These are phyloP conservation scores for Hippasteria phrygiana DNA, from an alignment of 53 echinoderm and acorn worm genomes.

Conservation along the genomic window DNA sequence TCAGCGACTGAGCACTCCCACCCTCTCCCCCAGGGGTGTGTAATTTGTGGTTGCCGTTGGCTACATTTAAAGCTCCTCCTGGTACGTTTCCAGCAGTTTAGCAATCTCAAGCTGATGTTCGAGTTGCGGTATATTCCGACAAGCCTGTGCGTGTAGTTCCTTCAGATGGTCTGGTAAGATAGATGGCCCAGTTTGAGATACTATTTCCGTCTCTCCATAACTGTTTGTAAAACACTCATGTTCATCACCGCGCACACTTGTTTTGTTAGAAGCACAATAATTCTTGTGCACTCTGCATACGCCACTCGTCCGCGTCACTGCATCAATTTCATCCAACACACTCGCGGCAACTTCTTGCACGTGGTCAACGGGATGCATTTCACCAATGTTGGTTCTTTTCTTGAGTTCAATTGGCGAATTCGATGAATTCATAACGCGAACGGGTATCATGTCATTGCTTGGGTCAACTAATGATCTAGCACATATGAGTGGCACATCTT, in stretches of 20 bases:
- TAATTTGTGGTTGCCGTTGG: too few species aligned
- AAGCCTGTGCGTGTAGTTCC: not conserved
- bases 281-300: conserved; percentile 3
- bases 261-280: not conserved
- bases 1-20: too few species aligned
- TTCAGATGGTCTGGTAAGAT: not conserved
- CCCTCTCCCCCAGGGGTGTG: too few species aligned
- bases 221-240: not conserved
- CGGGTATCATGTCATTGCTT: not conserved
- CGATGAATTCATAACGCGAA: not conserved
- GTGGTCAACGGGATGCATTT: too few species aligned
- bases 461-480: conserved; percentile 8
- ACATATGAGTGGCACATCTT: not conserved
- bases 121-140: not conserved
- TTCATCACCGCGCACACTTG: not conserved
- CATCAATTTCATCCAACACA: conserved; percentile 17
- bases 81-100: too few species aligned
- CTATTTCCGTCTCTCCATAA: not conserved
- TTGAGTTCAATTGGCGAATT: too few species aligned
- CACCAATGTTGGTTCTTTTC: too few species aligned
- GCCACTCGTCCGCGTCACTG: not conserved
- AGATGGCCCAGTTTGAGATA: not conserved
- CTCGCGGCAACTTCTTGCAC: conserved; percentile 6
- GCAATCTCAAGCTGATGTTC: not conserved
- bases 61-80: too few species aligned